Percentiles rank a stretch among this genome's conserved stretches.
Conservation (phyloP, 2,113 vertebrate genomes). For the Fukomys damarensis region DNA sequence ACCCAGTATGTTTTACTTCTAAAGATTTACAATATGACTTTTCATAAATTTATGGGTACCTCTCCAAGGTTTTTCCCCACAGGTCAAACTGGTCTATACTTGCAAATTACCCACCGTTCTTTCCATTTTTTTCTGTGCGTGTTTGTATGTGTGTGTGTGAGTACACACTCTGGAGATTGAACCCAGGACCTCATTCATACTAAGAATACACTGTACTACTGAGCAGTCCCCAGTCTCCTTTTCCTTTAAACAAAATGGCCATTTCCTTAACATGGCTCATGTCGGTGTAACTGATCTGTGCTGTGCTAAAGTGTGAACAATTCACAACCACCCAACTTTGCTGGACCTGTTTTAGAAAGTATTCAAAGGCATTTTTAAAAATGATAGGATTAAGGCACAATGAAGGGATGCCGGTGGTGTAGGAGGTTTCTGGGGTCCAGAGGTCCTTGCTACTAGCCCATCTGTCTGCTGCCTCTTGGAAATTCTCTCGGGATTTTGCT, state of each 20-base stretch:
- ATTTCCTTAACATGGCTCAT: not conserved
- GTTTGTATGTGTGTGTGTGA: not conserved
- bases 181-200: not conserved
- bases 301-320: slow-evolving; percentile 20
- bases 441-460: not conserved
- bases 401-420: not conserved
- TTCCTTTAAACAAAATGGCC: not conserved
- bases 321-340: not conserved
- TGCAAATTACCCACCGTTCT: not conserved
- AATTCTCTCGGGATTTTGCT: not conserved
- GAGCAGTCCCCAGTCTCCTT: not conserved
- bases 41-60: not conserved
- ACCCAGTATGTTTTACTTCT: not conserved
- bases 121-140: not conserved
- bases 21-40: not conserved
- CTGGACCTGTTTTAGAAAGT: not conserved
- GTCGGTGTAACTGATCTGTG: not conserved
- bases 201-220: not conserved
- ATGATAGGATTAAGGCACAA: not conserved
- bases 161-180: not conserved
- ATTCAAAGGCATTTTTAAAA: not conserved
- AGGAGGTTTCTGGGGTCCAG: not conserved
- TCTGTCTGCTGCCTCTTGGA: not conserved
- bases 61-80: not conserved
- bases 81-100: not conserved